Evolutionary conservation across 2,113 vertebrate genomes (phyloP), one percentile per base, ranked within the genome.

Genomic region (Phylloscopus trochilus): DNA sequence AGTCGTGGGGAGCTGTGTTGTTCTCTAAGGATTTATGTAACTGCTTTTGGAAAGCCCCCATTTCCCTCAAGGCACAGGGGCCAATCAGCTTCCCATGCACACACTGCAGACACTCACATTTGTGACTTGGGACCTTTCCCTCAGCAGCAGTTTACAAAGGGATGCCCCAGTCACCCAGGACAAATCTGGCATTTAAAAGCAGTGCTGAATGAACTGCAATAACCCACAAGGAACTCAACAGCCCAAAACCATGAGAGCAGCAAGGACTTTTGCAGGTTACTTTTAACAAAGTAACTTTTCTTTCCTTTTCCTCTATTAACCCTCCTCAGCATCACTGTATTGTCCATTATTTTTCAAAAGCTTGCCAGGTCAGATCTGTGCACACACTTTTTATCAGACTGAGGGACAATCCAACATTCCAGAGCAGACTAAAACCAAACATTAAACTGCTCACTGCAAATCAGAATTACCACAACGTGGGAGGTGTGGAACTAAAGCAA

Each of bases 131-230:
- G 68, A 76, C 21, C 39, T 13, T 33, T 66, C 52, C 59, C 1
- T 55, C 81, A 79, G 22, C 39, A 52, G 82, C 87, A 39, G 52
- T 21, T 89, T 59, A 79, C 85, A 93, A 74, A 92, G 7, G 60
- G 92, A 87, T 83, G 87, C 51, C 76, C 41, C 56, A 28, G 73
- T 24, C 67, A 69, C 23, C 60, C 78, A 69, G 64, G 79, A 89
- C 58, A 79, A 51, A 74, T 24, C 51, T 37, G 76, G 68, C 67
- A 53, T 81, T 80, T n/a, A 27, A 64, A 43, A 85, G 22, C 82
- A 92, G 94, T 94, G 88, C 68, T 96, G 95, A 95, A 93, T 83
- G 82, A 96, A 91, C 96, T 96, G 83, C 94, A 91, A 33, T 63
- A 82, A 70, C 43, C 30, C 76, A 51, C 49, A 13, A 4, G 0